Percentiles rank a stretch among this genome's conserved stretches.
These are phyloP conservation scores for Adrianichthys oophorus DNA, from an alignment of 2,797 vertebrate genomes.

Conservation along the genomic window DNA sequence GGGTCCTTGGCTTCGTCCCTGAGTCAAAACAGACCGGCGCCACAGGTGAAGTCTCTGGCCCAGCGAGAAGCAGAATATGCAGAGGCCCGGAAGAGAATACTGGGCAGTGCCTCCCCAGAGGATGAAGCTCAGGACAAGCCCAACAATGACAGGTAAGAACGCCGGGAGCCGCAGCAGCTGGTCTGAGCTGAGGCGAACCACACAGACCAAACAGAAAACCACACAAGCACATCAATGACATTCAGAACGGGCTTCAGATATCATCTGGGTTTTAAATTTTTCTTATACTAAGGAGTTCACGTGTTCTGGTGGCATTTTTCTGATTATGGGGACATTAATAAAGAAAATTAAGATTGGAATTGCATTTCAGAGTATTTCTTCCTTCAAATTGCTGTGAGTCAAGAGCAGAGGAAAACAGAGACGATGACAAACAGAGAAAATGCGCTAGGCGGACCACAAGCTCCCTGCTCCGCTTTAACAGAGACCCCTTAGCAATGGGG, in stretches of 20 bases:
- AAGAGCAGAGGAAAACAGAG: too few relatives aligned
- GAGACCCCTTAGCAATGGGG: too few relatives aligned
- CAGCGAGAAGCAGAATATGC: conserved; percentile 97
- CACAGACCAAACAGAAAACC: not conserved
- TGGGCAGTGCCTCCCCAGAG: conserved; percentile 94
- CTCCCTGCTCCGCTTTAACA: too few relatives aligned
- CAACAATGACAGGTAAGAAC: conserved; percentile 81
- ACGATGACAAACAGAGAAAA: too few relatives aligned
- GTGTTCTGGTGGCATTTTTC: not conserved
- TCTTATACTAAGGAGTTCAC: too few relatives aligned
- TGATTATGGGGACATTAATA: too few relatives aligned
- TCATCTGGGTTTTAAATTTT: too few relatives aligned
- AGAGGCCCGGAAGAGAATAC: conserved; percentile 92
- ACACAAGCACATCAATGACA: not conserved
- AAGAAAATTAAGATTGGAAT: too few relatives aligned
- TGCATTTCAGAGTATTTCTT: too few relatives aligned
- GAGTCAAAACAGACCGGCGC: conserved; percentile 83
- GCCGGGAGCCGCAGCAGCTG: not conserved
- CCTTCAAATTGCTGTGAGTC: too few relatives aligned
- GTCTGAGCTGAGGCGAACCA: not conserved
- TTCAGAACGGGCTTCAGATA: too few relatives aligned
- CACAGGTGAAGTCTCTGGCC: conserved; percentile 92
- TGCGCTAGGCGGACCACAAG: too few relatives aligned
- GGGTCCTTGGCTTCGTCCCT: conserved; percentile 83
- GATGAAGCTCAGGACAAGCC: conserved; percentile 90